These are phyloP conservation scores for Podarcis muralis DNA, from an alignment of 2,113 vertebrate species.

Conservation along the genomic window DNA sequence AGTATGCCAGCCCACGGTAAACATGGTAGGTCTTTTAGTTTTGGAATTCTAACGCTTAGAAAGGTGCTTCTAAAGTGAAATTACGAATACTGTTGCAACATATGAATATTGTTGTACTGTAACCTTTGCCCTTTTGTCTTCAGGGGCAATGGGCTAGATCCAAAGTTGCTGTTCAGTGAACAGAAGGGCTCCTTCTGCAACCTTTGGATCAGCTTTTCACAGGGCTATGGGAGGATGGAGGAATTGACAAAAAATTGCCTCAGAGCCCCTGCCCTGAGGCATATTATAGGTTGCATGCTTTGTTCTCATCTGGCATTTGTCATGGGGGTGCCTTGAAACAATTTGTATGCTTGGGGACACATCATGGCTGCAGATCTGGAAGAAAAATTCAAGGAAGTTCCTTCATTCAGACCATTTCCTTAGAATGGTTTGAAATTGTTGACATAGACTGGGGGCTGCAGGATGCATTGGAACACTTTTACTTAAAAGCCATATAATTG, in stretches of 20 bases:
- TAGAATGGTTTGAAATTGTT: neutral
- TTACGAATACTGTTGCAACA: neutral
- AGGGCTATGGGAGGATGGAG: too few species aligned
- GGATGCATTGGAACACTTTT: neutral
- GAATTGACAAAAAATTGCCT: too few species aligned
- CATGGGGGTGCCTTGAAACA: neutral
- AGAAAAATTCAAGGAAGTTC: neutral
- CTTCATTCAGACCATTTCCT: neutral
- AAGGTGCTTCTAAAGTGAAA: neutral
- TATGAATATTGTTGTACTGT: neutral
- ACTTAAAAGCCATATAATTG: neutral
- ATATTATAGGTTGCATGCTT: neutral
- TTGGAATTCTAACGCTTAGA: neutral
- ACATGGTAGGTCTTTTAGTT: neutral
- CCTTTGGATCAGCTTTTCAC: too few species aligned
- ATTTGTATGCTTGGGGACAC: too few species aligned
- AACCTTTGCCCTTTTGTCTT: neutral
- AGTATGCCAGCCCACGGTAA: slow-evolving; percentile 43
- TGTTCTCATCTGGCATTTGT: neutral
- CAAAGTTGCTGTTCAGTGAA: neutral
- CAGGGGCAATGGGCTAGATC: neutral
- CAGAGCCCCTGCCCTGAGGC: neutral
- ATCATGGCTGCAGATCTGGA: neutral
- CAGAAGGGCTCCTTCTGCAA: too few species aligned
- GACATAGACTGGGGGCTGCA: neutral